Percentiles rank a stretch among this genome's conserved stretches.
Conservation (phyloP, 2,113 vertebrate species). For the Manacus vitellinus region DNA sequence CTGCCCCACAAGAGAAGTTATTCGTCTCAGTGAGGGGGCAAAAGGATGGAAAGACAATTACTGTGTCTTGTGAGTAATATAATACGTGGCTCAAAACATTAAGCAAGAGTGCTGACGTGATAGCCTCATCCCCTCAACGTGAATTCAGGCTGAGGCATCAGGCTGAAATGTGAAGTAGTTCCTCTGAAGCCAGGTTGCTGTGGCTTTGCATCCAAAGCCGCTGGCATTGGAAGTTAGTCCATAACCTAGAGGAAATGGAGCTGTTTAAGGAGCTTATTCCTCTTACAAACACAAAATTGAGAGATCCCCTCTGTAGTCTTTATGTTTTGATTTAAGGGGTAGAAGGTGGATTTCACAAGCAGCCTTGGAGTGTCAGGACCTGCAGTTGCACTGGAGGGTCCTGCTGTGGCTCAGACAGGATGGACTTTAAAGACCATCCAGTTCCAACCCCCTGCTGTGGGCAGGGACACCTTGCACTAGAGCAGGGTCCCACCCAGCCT, state of each 20-base stretch:
- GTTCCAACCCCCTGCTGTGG: not conserved
- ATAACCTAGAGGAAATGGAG: not conserved
- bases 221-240: not conserved
- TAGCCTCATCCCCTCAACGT: not conserved
- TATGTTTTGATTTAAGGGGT: not conserved
- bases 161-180: not conserved
- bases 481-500: not conserved
- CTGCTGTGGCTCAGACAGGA: not conserved
- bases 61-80: slow-evolving; percentile 18
- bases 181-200: not conserved
- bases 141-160: not conserved
- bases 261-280: not conserved
- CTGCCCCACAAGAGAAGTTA: not conserved
- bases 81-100: slow-evolving; percentile 48
- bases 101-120: slow-evolving; percentile 38
- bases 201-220: not conserved
- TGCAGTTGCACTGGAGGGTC: not conserved
- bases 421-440: not conserved
- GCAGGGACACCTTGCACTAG: not conserved
- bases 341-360: not conserved
- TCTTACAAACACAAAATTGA: not conserved
- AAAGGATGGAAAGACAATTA: slow-evolving; percentile 47
- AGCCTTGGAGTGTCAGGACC: rapidly evolving
- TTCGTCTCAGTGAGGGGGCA: not conserved
- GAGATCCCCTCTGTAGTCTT: not conserved